Evolutionary conservation across 2,113 vertebrate species (phyloP).

Genomic region (Alexandromys fortis): DNA sequence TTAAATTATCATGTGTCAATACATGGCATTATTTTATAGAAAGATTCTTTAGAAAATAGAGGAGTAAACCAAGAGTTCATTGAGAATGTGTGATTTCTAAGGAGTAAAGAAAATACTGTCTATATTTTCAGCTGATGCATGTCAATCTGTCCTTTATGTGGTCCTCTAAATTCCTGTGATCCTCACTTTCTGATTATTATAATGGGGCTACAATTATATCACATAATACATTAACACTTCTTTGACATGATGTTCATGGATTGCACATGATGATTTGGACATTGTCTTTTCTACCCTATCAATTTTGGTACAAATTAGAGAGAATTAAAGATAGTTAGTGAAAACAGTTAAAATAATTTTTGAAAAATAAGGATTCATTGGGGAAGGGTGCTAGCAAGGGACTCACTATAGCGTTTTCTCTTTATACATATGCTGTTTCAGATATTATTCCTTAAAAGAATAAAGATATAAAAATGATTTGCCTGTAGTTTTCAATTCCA

Average conservation of each 20-base stretch:
- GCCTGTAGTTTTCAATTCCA: background rate
- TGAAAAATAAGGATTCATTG: background rate
- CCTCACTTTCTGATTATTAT: background rate
- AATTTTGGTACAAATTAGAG: background rate
- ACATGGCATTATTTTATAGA: background rate
- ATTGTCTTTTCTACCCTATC: background rate
- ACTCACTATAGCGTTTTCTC: background rate
- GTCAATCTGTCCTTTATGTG: background rate
- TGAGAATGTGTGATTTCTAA: background rate
- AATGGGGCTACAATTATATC: background rate
- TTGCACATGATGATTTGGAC: background rate
- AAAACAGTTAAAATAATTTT: background rate
- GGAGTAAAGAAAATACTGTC: background rate
- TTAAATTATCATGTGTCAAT: background rate
- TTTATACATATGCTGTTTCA: background rate
- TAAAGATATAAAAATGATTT: background rate
- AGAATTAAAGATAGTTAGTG: background rate
- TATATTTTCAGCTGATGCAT: background rate
- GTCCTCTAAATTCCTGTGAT: background rate
- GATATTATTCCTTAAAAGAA: background rate
- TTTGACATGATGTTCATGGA: background rate
- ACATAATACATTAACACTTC: background rate
- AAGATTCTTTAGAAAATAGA: background rate
- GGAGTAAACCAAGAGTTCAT: background rate
- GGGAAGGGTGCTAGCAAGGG: background rate